A percentile compares a stretch with the other conserved stretches of the same genome.
phyloP scores from a whole-genome alignment of 2,888 invertebrate species.

The Chromoteleia sp. region DNA sequence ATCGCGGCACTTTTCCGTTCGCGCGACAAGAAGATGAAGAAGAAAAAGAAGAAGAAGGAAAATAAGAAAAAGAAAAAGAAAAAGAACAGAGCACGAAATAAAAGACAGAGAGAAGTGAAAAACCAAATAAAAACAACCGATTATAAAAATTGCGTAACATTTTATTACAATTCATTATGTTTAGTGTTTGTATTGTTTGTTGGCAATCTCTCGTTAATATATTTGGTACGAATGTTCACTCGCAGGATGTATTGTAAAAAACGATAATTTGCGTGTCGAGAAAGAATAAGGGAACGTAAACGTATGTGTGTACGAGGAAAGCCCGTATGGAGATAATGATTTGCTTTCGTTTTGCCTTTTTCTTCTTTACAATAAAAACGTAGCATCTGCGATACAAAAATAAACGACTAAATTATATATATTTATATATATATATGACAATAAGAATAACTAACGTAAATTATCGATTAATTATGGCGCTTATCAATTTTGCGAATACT shows the following conservation, averaged over 20 bases:
- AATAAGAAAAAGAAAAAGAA: too few relatives aligned
- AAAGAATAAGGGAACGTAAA: constrained; percentile 71
- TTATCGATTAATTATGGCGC: constrained; percentile 73
- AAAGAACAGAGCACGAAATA: too few relatives aligned
- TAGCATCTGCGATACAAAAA: constrained; percentile 81
- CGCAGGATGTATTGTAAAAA: constrained; percentile 64
- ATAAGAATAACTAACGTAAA: constrained; percentile 70
- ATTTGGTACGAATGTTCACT: constrained; percentile 79
- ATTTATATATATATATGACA: constrained; percentile 62
- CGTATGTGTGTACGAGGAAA: constrained; percentile 68
- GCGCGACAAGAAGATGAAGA: too few relatives aligned
- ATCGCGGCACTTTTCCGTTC: too few relatives aligned
- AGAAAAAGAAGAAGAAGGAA: constrained; percentile 60
- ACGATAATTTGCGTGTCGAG: constrained; percentile 68
- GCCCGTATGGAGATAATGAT: constrained; percentile 71
- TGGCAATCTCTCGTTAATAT: constrained; percentile 78
- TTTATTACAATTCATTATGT: constrained; percentile 79
- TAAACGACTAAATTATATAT: constrained; percentile 79
- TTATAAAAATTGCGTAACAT: constrained; percentile 82
- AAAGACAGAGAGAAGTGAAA: constrained; percentile 64
- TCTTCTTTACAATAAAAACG: constrained; percentile 74
- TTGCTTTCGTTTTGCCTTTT: constrained; percentile 60
- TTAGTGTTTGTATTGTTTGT: constrained; percentile 75
- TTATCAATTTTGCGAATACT: constrained; percentile 71
- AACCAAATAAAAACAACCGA: constrained; percentile 75